A percentile compares a stretch with the other conserved stretches of the same genome.
Conservation (phyloP, 1,140 invertebrate species). For the Ruditapes philippinarum region DNA sequence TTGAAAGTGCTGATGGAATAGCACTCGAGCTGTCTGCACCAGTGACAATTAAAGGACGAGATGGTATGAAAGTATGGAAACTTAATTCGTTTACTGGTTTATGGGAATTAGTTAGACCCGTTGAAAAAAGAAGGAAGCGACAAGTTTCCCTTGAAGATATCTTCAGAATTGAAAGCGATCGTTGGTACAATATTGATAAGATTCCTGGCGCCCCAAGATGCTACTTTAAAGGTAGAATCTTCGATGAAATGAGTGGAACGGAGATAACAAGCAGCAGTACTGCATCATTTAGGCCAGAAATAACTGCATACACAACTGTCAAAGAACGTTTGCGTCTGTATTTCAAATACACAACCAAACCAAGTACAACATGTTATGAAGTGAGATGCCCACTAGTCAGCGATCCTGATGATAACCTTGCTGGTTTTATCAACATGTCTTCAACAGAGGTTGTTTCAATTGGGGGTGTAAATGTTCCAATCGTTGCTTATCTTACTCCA, state of each 20-base stretch:
- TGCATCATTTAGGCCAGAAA: slow-evolving; percentile 23
- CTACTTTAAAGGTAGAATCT: slow-evolving; percentile 50
- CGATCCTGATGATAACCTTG: background rate
- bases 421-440: slow-evolving; percentile 33
- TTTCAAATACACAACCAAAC: background rate
- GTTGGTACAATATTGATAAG: too few relatives aligned
- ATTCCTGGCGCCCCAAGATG: slow-evolving; percentile 42
- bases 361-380: slow-evolving; percentile 6
- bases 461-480: background rate
- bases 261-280: background rate
- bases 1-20: background rate
- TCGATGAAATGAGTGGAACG: background rate
- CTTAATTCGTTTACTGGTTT: background rate
- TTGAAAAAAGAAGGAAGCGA: background rate
- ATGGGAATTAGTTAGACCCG: background rate
- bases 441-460: slow-evolving; percentile 20
- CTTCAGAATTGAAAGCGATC: background rate
- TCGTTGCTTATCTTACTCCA: background rate
- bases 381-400: slow-evolving; percentile 15
- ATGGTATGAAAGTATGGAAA: slow-evolving; percentile 26
- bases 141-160: slow-evolving; percentile 11
- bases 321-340: slow-evolving; percentile 22
- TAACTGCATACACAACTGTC: background rate
- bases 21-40: background rate
- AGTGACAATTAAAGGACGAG: background rate